Conservation (phyloP, 2,113 vertebrate genomes). For the Cavia aperea region DNA sequence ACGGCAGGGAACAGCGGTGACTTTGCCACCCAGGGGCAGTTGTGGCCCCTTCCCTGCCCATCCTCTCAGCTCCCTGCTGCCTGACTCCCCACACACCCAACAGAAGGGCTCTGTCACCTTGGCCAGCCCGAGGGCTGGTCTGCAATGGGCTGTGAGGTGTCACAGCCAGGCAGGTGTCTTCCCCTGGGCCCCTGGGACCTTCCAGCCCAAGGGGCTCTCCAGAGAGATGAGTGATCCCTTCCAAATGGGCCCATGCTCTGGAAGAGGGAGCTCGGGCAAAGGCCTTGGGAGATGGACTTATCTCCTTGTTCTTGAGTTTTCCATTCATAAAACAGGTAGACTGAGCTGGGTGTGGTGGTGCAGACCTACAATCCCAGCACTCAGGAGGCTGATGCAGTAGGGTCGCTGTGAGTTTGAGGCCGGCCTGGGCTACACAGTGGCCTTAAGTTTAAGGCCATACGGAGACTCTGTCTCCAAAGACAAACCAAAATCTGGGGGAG, state of each 20-base stretch:
- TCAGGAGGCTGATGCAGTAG: not conserved
- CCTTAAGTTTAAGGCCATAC: not conserved
- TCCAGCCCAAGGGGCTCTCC: not conserved
- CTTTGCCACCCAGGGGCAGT: accelerated
- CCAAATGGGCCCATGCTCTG: not conserved
- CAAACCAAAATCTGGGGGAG: not conserved
- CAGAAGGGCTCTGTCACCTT: not conserved
- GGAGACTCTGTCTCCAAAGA: not conserved
- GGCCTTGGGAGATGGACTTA: not conserved
- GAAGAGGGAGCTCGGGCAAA: not conserved
- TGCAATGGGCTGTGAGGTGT: no score
- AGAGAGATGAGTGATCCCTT: accelerated
- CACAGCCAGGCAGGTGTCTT: not conserved
- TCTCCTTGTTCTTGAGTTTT: accelerated
- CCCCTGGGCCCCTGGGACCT: not conserved
- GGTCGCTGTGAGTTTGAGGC: not conserved
- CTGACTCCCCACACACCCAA: not conserved
- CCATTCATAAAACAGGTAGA: not conserved
- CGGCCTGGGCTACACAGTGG: not conserved
- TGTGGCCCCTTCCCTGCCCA: not conserved
- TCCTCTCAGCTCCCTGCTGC: not conserved
- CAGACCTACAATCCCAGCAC: not conserved
- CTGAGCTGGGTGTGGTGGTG: not conserved
- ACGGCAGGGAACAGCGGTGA: not conserved
- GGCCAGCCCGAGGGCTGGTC: not conserved